Conservation (phyloP, 2,797 vertebrate species). For the Gorsachius magnificus region DNA sequence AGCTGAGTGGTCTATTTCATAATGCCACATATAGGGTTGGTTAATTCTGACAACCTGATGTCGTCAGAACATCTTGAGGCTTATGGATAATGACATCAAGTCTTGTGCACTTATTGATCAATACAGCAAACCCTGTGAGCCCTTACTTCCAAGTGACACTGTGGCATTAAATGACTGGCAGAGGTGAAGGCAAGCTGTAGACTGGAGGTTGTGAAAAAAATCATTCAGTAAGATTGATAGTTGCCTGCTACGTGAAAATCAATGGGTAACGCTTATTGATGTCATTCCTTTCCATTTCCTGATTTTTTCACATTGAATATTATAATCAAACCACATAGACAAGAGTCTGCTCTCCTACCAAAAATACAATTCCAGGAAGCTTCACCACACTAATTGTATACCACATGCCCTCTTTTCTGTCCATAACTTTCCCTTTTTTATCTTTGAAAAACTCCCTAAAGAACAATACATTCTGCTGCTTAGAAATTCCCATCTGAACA, state of each 20-base stretch:
- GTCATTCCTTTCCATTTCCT: neutral
- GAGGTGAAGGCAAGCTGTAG: neutral
- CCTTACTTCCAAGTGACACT: neutral
- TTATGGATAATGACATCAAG: fast-evolving
- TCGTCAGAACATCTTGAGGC: neutral
- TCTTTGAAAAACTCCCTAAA: neutral
- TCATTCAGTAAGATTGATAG: neutral
- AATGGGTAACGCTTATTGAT: neutral
- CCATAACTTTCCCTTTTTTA: neutral
- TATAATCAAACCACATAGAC: neutral
- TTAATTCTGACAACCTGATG: neutral
- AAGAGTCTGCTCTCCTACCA: neutral
- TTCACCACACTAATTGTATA: neutral
- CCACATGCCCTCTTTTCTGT: neutral
- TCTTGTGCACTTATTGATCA: neutral
- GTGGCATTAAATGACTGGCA: neutral
- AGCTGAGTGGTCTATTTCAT: neutral
- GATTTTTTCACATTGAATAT: neutral
- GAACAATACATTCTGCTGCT: neutral
- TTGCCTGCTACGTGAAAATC: neutral
- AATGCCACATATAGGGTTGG: neutral
- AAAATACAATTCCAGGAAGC: neutral
- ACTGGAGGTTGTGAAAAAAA: neutral
- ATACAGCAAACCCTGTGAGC: neutral
- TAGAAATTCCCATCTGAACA: neutral